Base-by-base conservation (phyloP, 2,797 vertebrate species). In the Moxostoma hubbsi region DNA sequence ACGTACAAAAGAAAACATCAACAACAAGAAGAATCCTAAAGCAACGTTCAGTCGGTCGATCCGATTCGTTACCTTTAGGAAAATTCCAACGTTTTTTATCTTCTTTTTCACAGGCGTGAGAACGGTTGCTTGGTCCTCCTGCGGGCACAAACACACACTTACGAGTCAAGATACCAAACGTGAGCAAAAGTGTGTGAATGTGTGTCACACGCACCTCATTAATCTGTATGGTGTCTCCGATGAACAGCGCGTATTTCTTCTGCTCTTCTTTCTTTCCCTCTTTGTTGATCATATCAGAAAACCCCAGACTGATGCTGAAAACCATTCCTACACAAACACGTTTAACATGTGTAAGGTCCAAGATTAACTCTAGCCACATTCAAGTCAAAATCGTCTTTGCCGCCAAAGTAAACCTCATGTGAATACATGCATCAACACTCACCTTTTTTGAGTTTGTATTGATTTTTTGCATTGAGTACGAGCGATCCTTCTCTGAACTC, bases 21-120 rank as follows among this genome's bases (percentile, higher is more conserved):
- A 36, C 36, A 36, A 36, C 36, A 36, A 36, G 36, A 24, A 24
- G 24, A 36, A 36, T 4, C 36, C 36, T 36, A 36, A 36, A 36
- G 36, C 36, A 36, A 36, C 36, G 36, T 36, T 36, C 36, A 4
- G 4, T 36, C 3, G 36, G 4, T 36, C 36, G 36, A 36, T 4
- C 36, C 3, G 36, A 36, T 36, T 36, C 36, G 36, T 1, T 13
- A 97, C 97, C 96, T 98, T 98, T 51, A 98, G 89, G 86, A 98
- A 98, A 87, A 98, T 98, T 0, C 96, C 96, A 7, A 98, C 95
- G 0, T 98, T 98, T 82, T 98, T 98, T 0, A 98, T 96, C 87
- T 98, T 98, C 81, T 98, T 98, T 88, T 97, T 98, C 0, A 97
- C 97, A 0, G 95, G 92, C 0, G 97, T 98, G 10, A 98, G 94